Evolutionary conservation across 1,140 invertebrate genomes (phyloP), one percentile per base, ranked within the genome.

Genomic region (Euschistus heros): DNA sequence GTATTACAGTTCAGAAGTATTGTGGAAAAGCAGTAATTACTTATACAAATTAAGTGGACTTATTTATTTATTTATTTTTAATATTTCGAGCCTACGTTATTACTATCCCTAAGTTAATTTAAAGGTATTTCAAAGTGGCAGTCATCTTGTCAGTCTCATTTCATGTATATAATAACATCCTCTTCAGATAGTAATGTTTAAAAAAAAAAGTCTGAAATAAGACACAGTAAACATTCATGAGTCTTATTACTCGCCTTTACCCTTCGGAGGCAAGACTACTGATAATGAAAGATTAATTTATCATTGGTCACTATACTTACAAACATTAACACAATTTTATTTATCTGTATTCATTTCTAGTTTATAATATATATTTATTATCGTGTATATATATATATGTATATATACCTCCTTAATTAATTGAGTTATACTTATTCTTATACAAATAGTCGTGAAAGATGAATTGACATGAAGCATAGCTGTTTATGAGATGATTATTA

Each of bases 61-160:
- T 64, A n/a, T 22, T n/a, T 61, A 17, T 37, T 33, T 17, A 20
- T 61, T 42, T 37, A 7, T 42, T 37, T 17, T 61, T 42, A 44
- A 22, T 42, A n/a, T 20, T 37, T 61, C 33, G 17, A 61, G 15
- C n/a, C 15, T 42, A 42, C 30, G 27, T 24, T 59, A n/a, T 59
- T 59, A 27, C 17, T 44, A 20, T 26, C 13, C 10, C 37, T 61
- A 42, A 33, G 18, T 33, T 61, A 42, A 14, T 61, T 61, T 42
- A 33, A 61, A 61, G n/a, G 59, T 61, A 42, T 61, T 44, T 61
- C 18, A 61, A 61, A 61, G 42, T 61, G 59, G 59, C 59, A 61
- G 59, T 61, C 59, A 33, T 42, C 2, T 61, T 37, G 59, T 61
- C 59, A 61, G 59, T 61, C 59, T 61, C 59, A 42, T 61, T 37